Percentiles rank a stretch among this genome's conserved stretches.
Conservation (phyloP, 2,797 vertebrate species). For the Pagetopsis macropterus region DNA sequence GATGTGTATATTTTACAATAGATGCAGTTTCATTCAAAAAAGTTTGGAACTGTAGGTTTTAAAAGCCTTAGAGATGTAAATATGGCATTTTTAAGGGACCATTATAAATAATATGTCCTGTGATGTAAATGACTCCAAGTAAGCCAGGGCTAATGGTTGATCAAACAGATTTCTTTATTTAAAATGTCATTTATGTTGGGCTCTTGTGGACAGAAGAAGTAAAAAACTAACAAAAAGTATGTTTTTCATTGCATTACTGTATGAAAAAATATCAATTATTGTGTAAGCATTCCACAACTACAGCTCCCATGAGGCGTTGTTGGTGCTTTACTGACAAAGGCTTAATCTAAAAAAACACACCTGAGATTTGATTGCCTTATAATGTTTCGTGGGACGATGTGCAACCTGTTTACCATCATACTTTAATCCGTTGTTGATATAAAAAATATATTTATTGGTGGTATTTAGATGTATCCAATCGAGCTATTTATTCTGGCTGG, state of each 20-base stretch:
- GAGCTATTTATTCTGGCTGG: conserved; percentile 39
- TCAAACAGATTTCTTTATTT: conserved; percentile 17
- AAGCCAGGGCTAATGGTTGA: background rate
- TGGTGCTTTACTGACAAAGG: too few relatives aligned
- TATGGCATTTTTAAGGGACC: background rate
- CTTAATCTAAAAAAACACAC: background rate
- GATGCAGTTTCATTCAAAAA: too few relatives aligned
- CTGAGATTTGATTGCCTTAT: conserved; percentile 41
- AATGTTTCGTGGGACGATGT: conserved; percentile 16
- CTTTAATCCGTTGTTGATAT: conserved; percentile 38
- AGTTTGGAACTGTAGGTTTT: conserved; percentile 3
- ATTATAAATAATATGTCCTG: background rate
- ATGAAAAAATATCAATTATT: background rate
- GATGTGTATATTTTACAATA: background rate
- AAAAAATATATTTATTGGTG: conserved; percentile 15
- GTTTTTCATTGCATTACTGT: conserved; percentile 33
- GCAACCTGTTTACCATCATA: background rate
- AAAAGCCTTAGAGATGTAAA: background rate
- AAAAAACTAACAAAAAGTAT: background rate
- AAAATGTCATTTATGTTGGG: conserved; percentile 1
- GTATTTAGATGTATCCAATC: conserved; percentile 37
- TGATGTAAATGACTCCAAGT: background rate
- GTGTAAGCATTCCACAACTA: conserved; percentile 7
- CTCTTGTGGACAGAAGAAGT: background rate
- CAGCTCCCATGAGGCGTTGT: conserved; percentile 37